Conservation (phyloP, 2,797 vertebrate genomes). For the Myotis findleyi region DNA sequence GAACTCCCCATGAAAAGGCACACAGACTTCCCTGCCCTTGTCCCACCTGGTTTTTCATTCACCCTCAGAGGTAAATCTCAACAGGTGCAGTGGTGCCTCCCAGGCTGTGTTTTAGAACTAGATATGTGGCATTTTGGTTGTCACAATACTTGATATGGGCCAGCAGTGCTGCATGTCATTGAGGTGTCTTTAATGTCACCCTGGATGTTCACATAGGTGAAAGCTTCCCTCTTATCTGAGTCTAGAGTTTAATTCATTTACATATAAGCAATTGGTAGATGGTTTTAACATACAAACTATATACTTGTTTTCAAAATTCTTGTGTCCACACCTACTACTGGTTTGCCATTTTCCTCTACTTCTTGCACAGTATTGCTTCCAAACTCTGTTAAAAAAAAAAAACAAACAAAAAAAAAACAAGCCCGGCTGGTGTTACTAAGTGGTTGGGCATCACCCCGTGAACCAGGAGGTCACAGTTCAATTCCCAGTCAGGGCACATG, state of each 20-base stretch:
- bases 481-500: too few species aligned
- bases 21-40: not conserved
- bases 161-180: not conserved
- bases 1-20: not conserved
- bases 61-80: not conserved
- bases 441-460: too few species aligned
- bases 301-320: not conserved
- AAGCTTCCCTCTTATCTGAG: not conserved
- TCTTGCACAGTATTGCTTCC: not conserved
- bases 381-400: not conserved
- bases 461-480: too few species aligned
- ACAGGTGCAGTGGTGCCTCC: not conserved
- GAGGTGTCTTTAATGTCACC: not conserved
- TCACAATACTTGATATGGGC: too few species aligned
- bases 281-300: too few species aligned
- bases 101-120: not conserved
- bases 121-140: not conserved
- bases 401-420: too few species aligned
- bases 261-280: not conserved
- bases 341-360: not conserved
- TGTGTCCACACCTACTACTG: accelerated
- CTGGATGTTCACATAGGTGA: not conserved
- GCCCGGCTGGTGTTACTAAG: too few species aligned
- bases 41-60: not conserved
- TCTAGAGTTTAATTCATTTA: not conserved